These are phyloP conservation scores for Leptobrachium leishanense DNA, from an alignment of 2,113 vertebrate genomes.

Conservation along the genomic window DNA sequence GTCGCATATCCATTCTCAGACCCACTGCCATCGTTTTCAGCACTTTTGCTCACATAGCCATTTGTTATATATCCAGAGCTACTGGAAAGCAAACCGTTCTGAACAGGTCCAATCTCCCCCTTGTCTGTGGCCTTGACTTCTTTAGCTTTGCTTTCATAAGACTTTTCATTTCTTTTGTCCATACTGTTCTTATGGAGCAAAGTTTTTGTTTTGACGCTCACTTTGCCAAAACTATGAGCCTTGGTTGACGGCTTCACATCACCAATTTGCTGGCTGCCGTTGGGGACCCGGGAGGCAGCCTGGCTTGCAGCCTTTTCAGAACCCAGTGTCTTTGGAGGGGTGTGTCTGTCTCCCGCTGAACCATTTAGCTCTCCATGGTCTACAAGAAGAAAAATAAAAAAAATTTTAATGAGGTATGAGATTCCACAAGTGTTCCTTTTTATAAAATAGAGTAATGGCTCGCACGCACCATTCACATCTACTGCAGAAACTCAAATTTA, in stretches of 20 bases:
- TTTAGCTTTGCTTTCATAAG: constrained; percentile 77
- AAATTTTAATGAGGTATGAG: not conserved
- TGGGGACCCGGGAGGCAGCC: constrained; percentile 65
- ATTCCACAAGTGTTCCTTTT: too few relatives aligned
- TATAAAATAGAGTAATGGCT: too few relatives aligned
- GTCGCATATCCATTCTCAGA: constrained; percentile 94
- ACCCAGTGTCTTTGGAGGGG: constrained; percentile 65
- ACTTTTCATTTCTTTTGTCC: constrained; percentile 91
- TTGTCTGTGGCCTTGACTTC: constrained; percentile 80
- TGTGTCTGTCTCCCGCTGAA: constrained; percentile 70
- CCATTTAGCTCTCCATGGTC: constrained; percentile 77
- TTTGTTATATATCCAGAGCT: constrained; percentile 83
- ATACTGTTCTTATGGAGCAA: constrained; percentile 85
- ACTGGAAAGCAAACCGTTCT: constrained; percentile 82
- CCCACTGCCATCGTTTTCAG: constrained; percentile 91
- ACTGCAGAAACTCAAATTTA: too few relatives aligned
- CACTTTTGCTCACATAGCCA: constrained; percentile 83
- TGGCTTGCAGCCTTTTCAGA: constrained; percentile 65
- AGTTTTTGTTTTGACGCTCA: constrained; percentile 82
- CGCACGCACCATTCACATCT: too few relatives aligned
- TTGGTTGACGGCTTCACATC: constrained; percentile 71
- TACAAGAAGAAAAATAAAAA: constrained; percentile 55
- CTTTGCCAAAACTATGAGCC: constrained; percentile 71
- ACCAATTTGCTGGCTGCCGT: constrained; percentile 72
- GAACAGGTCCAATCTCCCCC: constrained; percentile 75